Percentiles rank a stretch among this genome's conserved stretches.
phyloP scores from a whole-genome alignment of 2,888 invertebrate genomes.

The Alcis repandata region DNA sequence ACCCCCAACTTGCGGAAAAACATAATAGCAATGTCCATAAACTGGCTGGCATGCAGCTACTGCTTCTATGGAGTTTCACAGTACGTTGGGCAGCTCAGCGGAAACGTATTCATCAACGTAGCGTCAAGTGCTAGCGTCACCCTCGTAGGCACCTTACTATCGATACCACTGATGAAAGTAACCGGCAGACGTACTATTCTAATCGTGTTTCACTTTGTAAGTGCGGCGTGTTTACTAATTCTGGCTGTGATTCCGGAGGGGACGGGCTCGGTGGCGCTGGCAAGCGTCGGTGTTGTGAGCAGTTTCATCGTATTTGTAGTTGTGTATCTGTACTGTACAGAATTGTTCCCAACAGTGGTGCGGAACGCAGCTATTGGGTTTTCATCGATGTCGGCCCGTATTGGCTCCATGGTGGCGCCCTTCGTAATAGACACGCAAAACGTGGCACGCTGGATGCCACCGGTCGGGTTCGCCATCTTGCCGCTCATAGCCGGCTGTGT shows the following conservation, averaged over 20 bases:
- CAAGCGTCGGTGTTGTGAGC: conserved; percentile 91
- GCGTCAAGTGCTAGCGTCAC: conserved; percentile 90
- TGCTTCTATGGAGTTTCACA: conserved; percentile 93
- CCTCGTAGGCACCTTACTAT: conserved; percentile 85
- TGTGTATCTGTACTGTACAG: conserved; percentile 94
- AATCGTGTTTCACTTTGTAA: conserved; percentile 87
- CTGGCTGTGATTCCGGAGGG: conserved; percentile 85
- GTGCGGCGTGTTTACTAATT: conserved; percentile 87
- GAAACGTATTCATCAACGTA: conserved; percentile 93
- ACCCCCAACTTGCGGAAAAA: conserved; percentile 90
- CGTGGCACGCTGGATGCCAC: conserved; percentile 87
- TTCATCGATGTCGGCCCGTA: conserved; percentile 94
- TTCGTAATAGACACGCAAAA: conserved; percentile 89
- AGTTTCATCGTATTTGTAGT: conserved; percentile 94
- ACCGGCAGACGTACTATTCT: conserved; percentile 89
- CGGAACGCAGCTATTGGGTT: conserved; percentile 94
- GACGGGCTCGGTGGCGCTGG: conserved; percentile 85
- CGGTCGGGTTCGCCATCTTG: conserved; percentile 90
- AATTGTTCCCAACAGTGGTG: conserved; percentile 95
- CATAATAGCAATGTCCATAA: conserved; percentile 90
- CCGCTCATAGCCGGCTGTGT: conserved; percentile 87
- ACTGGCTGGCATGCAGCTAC: conserved; percentile 94
- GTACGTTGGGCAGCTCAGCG: conserved; percentile 92
- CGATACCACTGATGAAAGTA: conserved; percentile 88
- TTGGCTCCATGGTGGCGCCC: conserved; percentile 95